phyloP scores from a whole-genome alignment of 2,888 invertebrate species.

The Meteorus cinctellus region DNA sequence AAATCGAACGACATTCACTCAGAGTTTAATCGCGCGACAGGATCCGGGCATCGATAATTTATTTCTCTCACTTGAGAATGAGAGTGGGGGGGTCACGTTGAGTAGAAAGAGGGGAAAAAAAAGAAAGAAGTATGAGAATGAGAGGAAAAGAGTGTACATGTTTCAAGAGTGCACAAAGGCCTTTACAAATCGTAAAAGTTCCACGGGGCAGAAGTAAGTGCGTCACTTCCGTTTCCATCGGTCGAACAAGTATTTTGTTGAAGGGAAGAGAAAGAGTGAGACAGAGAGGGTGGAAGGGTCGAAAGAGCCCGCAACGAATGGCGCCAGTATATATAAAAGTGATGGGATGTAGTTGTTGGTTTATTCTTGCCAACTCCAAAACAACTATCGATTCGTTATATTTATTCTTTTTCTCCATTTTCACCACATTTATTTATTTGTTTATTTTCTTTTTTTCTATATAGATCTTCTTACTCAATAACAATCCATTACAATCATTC shows the following conservation, averaged over 20 bases:
- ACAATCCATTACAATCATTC: slow-evolving; percentile 34
- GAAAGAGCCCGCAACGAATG: slow-evolving; percentile 46
- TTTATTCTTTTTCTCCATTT: slow-evolving; percentile 10
- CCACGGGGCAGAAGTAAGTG: slow-evolving; percentile 46
- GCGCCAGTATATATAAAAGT: slow-evolving; percentile 36
- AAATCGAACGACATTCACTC: slow-evolving; percentile 48
- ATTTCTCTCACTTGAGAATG: slow-evolving; percentile 26
- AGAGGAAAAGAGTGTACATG: slow-evolving; percentile 35
- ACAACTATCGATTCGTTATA: slow-evolving; percentile 44
- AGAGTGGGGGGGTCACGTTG: not conserved
- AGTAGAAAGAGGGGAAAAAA: slow-evolving; percentile 38
- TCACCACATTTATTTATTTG: slow-evolving; percentile 17
- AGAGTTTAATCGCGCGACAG: slow-evolving; percentile 36
- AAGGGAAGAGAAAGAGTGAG: not conserved
- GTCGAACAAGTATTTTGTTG: slow-evolving; percentile 29
- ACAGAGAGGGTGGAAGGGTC: slow-evolving; percentile 30
- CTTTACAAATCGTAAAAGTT: slow-evolving; percentile 53
- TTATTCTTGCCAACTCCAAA: slow-evolving; percentile 50
- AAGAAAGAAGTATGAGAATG: not conserved
- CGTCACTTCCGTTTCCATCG: slow-evolving; percentile 55
- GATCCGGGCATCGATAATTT: slow-evolving; percentile 33
- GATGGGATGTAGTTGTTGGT: slow-evolving; percentile 28
- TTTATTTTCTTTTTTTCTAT: slow-evolving; percentile 35
- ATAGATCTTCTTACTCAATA: slow-evolving; percentile 2
- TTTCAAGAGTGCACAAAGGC: slow-evolving; percentile 32